A percentile compares a stretch with the other conserved stretches of the same genome.
These are phyloP conservation scores for Trichoplusia ni DNA, from an alignment of 1,140 invertebrate genomes.

Conservation along the genomic window DNA sequence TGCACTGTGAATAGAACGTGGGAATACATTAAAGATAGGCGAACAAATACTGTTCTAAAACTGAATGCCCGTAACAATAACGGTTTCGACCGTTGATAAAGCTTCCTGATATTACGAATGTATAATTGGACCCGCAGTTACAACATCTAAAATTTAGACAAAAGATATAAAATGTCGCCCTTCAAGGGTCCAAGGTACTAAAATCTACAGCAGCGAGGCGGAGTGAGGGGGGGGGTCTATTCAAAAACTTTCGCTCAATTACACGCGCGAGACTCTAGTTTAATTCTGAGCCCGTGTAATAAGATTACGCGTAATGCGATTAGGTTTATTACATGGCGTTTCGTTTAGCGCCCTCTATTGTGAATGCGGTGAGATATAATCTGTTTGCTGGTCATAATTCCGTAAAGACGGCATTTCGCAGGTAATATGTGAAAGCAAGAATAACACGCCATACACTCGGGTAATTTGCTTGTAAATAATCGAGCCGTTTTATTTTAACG, in stretches of 20 bases:
- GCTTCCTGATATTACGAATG: constrained; percentile 29
- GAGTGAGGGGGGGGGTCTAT: constrained; percentile 14
- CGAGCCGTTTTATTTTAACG: constrained; percentile 7
- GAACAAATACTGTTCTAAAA: neutral
- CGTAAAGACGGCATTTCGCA: neutral
- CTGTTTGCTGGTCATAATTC: constrained; percentile 20
- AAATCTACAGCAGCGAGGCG: constrained; percentile 8
- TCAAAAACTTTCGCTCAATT: constrained; percentile 46
- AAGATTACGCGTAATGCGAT: constrained; percentile 42
- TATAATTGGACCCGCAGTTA: constrained; percentile 25
- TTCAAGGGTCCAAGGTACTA: constrained; percentile 23
- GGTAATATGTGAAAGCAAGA: neutral
- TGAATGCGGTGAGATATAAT: constrained; percentile 29
- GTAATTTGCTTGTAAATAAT: constrained; percentile 29
- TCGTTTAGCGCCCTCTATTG: constrained; percentile 31
- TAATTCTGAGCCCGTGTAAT: constrained; percentile 38
- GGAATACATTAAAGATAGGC: neutral
- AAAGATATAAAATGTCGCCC: constrained; percentile 31
- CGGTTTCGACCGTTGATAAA: constrained; percentile 19
- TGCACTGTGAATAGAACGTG: neutral
- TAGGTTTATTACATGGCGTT: constrained; percentile 34
- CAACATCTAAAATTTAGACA: constrained; percentile 30
- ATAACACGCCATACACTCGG: constrained; percentile 1
- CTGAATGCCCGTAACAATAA: constrained; percentile 14
- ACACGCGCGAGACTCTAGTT: constrained; percentile 38